phyloP scores from a whole-genome alignment of 1,140 invertebrate species.

The Neodiprion fabricii region DNA sequence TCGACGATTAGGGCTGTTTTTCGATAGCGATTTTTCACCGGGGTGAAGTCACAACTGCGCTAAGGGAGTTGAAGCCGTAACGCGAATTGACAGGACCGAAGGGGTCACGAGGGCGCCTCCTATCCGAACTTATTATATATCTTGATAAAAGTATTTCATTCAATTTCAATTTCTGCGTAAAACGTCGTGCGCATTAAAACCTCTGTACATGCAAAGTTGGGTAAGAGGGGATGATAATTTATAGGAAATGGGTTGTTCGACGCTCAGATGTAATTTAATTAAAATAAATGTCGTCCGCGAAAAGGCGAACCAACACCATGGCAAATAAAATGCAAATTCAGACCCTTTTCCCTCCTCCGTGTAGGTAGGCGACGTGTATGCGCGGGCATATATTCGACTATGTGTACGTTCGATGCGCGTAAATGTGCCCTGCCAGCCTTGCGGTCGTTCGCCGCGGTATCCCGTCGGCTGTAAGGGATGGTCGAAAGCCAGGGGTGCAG shows the following conservation, averaged over 20 bases:
- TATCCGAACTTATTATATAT: no score
- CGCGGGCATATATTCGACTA: no score
- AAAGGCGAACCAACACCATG: constrained; percentile 40
- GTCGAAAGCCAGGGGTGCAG: no score
- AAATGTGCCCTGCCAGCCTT: background rate
- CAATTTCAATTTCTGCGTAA: constrained; percentile 54
- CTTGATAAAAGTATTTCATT: constrained; percentile 47
- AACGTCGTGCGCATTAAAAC: constrained; percentile 62
- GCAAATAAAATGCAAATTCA: constrained; percentile 65
- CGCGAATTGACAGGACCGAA: background rate
- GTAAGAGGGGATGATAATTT: constrained; percentile 58
- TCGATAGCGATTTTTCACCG: background rate
- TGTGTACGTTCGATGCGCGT: no score
- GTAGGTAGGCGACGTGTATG: constrained; percentile 15
- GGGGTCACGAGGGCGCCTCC: no score
- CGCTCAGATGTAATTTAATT: constrained; percentile 63
- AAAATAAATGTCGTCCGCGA: constrained; percentile 59
- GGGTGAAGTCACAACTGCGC: background rate
- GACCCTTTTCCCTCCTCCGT: constrained; percentile 48
- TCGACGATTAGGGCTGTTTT: no score
- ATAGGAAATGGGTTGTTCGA: constrained; percentile 66
- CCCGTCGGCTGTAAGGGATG: background rate
- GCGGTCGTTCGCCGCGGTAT: background rate
- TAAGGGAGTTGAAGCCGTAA: background rate
- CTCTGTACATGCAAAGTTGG: constrained; percentile 26